These are phyloP conservation scores for Chrysomela aeneicollis DNA, from an alignment of 2,888 invertebrate species.

Conservation along the genomic window DNA sequence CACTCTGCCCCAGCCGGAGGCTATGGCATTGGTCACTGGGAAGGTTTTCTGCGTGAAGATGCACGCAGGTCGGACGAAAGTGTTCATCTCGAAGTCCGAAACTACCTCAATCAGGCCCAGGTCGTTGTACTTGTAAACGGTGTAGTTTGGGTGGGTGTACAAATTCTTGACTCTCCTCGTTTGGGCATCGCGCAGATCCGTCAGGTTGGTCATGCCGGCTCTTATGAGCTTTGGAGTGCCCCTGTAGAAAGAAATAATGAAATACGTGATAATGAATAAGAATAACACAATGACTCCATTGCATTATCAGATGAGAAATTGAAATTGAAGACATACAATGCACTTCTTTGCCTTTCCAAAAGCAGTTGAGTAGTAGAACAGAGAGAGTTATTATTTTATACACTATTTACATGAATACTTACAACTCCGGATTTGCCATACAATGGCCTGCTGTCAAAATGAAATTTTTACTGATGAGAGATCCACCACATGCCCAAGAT, in stretches of 20 bases:
- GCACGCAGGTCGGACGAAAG: slow-evolving; percentile 63
- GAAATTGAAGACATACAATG: too few relatives aligned
- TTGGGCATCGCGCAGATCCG: slow-evolving; percentile 57
- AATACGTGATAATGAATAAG: too few relatives aligned
- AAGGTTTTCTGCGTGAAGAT: slow-evolving; percentile 48
- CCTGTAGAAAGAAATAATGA: slow-evolving; percentile 51
- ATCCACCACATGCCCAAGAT: slow-evolving; percentile 70
- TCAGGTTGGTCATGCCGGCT: slow-evolving; percentile 62
- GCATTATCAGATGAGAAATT: too few relatives aligned
- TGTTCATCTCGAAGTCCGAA: slow-evolving; percentile 53
- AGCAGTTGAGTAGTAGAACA: too few relatives aligned
- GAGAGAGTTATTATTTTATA: too few relatives aligned
- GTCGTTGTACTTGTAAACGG: slow-evolving; percentile 61
- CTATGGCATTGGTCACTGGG: slow-evolving; percentile 50
- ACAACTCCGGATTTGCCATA: slow-evolving; percentile 23
- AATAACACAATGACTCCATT: too few relatives aligned
- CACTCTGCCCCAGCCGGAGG: slow-evolving; percentile 62
- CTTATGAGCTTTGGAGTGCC: slow-evolving; percentile 59
- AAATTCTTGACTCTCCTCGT: slow-evolving; percentile 46
- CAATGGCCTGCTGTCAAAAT: slow-evolving; percentile 77
- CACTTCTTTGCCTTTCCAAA: too few relatives aligned
- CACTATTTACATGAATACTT: slow-evolving; percentile 22
- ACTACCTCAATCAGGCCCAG: slow-evolving; percentile 62
- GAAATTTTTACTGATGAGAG: slow-evolving; percentile 69
- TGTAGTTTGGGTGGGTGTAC: slow-evolving; percentile 60